Evolutionary conservation across 1,140 invertebrate species (phyloP).

Genomic region (Drosophila lacteicornis): DNA sequence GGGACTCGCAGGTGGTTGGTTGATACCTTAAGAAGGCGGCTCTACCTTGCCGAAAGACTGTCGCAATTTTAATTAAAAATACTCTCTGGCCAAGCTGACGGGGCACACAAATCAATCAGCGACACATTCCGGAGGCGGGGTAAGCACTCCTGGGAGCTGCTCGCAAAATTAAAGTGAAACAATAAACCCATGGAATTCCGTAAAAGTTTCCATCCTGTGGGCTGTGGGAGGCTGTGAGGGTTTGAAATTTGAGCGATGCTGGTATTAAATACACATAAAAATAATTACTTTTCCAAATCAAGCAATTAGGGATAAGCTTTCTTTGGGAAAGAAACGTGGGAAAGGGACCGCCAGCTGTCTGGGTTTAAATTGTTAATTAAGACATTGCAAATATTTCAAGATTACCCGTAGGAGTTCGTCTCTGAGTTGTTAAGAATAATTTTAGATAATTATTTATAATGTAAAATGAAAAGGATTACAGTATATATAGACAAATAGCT

Average conservation of each 20-base stretch:
- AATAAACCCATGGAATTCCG: slow-evolving; percentile 19
- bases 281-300: slow-evolving; percentile 10
- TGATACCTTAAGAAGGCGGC: neutral
- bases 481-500: too few species aligned
- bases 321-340: too few species aligned
- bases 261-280: slow-evolving; percentile 4
- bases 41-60: slow-evolving; percentile 2
- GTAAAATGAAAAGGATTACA: too few species aligned
- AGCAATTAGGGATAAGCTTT: neutral
- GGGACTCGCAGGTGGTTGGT: slow-evolving; percentile 3
- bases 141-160: neutral
- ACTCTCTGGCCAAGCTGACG: slow-evolving; percentile 19
- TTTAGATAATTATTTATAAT: too few species aligned
- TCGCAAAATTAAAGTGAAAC: slow-evolving; percentile 23
- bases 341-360: neutral
- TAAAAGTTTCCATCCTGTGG: slow-evolving; percentile 2
- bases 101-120: slow-evolving; percentile 48
- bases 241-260: slow-evolving; percentile 11
- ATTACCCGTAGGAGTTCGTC: neutral
- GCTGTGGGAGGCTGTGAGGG: neutral
- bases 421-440: neutral
- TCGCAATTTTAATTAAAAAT: slow-evolving; percentile 64
- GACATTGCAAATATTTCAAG: neutral
- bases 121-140: slow-evolving; percentile 1
- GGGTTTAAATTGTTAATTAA: slow-evolving; percentile 5